Evolutionary conservation across 2,797 vertebrate genomes (phyloP).

Genomic region (Phrynocephalus vlangalii): DNA sequence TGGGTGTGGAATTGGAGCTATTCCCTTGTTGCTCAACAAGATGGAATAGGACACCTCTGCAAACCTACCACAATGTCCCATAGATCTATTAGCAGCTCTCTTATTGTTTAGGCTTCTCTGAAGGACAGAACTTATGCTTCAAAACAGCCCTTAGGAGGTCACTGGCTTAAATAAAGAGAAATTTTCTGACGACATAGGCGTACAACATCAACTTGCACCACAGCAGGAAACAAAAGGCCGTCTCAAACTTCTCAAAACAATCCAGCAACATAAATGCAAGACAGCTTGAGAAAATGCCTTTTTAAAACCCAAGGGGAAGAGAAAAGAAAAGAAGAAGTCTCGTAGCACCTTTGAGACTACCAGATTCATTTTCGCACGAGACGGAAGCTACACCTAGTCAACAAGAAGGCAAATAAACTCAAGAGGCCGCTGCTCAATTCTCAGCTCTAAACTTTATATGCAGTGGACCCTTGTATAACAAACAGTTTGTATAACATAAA

Average conservation of each 20-base stretch:
- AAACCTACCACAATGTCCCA: not conserved
- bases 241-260: not conserved
- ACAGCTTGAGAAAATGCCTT: not conserved
- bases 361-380: too few relatives aligned
- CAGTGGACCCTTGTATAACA: too few relatives aligned
- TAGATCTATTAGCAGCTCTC: not conserved
- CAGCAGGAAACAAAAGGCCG: not conserved
- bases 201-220: not conserved
- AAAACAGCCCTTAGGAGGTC: not conserved
- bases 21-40: not conserved
- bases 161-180: not conserved
- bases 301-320: not conserved
- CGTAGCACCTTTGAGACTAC: too few relatives aligned
- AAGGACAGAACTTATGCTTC: not conserved
- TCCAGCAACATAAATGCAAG: not conserved
- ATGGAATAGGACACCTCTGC: not conserved
- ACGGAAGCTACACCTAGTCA: too few relatives aligned
- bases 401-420: not conserved
- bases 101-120: too few relatives aligned
- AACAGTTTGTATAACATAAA: too few relatives aligned
- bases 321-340: too few relatives aligned
- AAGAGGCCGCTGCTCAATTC: not conserved
- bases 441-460: not conserved
- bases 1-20: not conserved
- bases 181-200: not conserved